Evolutionary conservation across 2,113 vertebrate species (phyloP).

Genomic region (Loxodonta africana): DNA sequence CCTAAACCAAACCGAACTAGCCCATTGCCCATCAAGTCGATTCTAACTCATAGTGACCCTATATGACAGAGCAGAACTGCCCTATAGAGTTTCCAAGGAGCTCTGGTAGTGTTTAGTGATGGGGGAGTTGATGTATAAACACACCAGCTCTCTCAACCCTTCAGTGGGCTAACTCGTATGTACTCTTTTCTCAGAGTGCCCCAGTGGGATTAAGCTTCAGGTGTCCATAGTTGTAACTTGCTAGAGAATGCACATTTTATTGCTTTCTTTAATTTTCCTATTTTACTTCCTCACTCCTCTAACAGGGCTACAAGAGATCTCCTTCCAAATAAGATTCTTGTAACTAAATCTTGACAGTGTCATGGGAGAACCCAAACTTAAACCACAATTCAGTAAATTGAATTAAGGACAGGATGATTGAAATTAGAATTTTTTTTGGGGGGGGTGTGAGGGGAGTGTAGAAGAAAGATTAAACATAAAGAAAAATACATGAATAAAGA

Average conservation of each 20-base stretch:
- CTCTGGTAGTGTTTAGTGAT: background rate
- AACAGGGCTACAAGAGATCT: background rate
- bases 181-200: background rate
- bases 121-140: background rate
- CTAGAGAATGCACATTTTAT: background rate
- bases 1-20: no score
- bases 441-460: no score
- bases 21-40: no score
- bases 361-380: background rate
- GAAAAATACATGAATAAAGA: background rate
- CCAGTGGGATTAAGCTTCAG: background rate
- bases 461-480: slow-evolving; percentile 7
- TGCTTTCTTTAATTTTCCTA: background rate
- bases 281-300: background rate
- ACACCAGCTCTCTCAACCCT: background rate
- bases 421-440: slow-evolving; percentile 16
- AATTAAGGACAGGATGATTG: background rate
- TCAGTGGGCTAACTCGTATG: fast-evolving
- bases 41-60: no score
- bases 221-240: background rate
- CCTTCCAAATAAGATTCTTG: background rate
- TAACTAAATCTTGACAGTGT: background rate
- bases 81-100: no score
- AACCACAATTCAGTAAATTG: background rate
- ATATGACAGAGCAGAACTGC: no score